Evolutionary conservation across 2,888 invertebrate species (phyloP), one percentile per base, ranked within the genome.

Genomic region (Cephus spinipes): DNA sequence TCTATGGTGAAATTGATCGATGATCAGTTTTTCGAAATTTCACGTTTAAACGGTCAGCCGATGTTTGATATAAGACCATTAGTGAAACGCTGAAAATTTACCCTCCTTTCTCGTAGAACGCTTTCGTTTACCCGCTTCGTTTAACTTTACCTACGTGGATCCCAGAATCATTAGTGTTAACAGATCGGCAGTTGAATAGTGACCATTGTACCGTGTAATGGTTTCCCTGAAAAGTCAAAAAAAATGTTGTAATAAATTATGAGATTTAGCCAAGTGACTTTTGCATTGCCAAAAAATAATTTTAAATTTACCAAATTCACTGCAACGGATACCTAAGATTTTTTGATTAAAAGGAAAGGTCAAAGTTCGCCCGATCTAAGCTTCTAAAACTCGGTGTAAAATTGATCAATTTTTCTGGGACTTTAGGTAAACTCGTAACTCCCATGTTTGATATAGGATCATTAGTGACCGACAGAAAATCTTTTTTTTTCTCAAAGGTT

Each of bases 61-160:
- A 79, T 85, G 85, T 89, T 87, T 86, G 87, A 85, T 86, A 86
- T 87, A 81, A 80, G 83, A 88, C 87, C 87, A 90, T 90, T 88
- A 88, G 87, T 85, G 83, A 82, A 15, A 55, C 23, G 23, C 2
- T 55, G 55, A 1, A 55, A 23, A 55, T 23, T 69, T 32, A n/a
- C 33, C n/a, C 73, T 74, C 33, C 12, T 74, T 79, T 79, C 78
- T 69, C 78, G 23, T 23, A 55, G 78, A 69, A 76, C 34, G 71
- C 55, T 75, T 40, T 71, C 55, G 69, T 15, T 36, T 69, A 32
- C 71, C 31, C 71, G 71, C 12, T 71, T 32, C 71, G 32, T 31
- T 71, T 33, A 71, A 71, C 71, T 71, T 31, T 71, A 71, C 71
- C 71, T 71, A 31, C 71, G 68, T 30, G 68, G 32, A 30, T 73